Evolutionary conservation across 2,797 vertebrate species (phyloP).

Genomic region (Gouania willdenowi): DNA sequence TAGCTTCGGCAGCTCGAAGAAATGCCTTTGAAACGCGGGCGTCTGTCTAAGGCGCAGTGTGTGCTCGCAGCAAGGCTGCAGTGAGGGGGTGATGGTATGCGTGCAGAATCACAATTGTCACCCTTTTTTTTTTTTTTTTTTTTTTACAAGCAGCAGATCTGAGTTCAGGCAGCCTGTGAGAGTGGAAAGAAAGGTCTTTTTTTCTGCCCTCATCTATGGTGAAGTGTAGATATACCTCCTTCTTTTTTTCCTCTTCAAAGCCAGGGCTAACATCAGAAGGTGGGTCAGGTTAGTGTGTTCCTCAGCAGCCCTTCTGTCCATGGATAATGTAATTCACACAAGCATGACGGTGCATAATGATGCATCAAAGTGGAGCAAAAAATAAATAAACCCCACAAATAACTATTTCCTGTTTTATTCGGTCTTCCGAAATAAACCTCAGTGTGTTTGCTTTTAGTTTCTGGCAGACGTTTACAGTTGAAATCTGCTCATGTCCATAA

Average conservation of each 20-base stretch:
- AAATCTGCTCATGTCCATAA: slow-evolving; percentile 21
- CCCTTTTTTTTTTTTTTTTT: slow-evolving; percentile 62
- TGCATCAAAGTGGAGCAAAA: neutral
- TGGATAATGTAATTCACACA: slow-evolving; percentile 2
- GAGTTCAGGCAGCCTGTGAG: slow-evolving; percentile 32
- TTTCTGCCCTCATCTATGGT: slow-evolving; percentile 17
- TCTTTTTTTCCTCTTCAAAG: slow-evolving; percentile 30
- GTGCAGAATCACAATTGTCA: slow-evolving; percentile 68
- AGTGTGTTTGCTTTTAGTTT: neutral
- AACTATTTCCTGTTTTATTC: neutral
- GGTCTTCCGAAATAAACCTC: slow-evolving; percentile 4
- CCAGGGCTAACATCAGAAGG: slow-evolving; percentile 21
- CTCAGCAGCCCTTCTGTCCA: neutral
- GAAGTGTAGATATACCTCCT: slow-evolving; percentile 26
- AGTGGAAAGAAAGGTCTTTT: slow-evolving; percentile 20
- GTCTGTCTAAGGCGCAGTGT: slow-evolving; percentile 42
- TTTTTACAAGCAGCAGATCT: slow-evolving; percentile 52
- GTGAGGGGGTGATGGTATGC: slow-evolving; percentile 56
- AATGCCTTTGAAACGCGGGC: slow-evolving; percentile 57
- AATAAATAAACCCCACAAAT: neutral
- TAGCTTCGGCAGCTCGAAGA: slow-evolving; percentile 52
- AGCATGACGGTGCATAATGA: neutral
- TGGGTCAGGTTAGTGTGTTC: slow-evolving; percentile 19
- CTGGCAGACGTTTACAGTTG: slow-evolving; percentile 34
- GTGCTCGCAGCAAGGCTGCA: slow-evolving; percentile 24